Evolutionary conservation across 2,888 invertebrate species (phyloP), one percentile per base, ranked within the genome.

Genomic region (Pandemis heparana): DNA sequence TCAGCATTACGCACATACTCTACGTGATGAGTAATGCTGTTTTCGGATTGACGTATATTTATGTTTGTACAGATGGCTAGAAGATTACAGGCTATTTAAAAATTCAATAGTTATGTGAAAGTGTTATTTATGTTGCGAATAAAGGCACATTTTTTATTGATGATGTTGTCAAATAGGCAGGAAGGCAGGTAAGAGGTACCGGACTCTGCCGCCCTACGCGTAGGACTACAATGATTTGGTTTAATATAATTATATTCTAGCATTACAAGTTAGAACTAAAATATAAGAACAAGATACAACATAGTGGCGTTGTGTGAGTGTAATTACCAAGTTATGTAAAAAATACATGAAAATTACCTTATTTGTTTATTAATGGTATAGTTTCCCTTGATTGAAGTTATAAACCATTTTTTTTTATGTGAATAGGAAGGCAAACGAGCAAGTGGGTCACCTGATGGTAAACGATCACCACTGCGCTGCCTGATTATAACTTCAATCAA

Each of bases 31-130:
- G 84, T 88, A 88, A 90, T 87, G 59, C 67, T 75, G 70, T 74
- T 70, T 73, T 76, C 81, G 79, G 78, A 84, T 85, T 91, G 91
- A 92, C 91, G 92, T 90, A 85, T 85, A 77, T 83, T 81, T 81
- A 79, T 87, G 83, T 90, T 90, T 89, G 80, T 75, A 83, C 92
- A 92, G 89, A 81, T 91, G 91, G 76, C 75, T 79, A 78, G 70
- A 81, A 83, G 82, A 86, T 87, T 86, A 84, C 83, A 82, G 81
- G 87, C 87, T 87, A 88, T 89, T 89, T 86, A 86, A 85, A 83
- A 78, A 80, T 75, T 77, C 71, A 79, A 77, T 80, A 80, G 78
- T 79, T 75, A 78, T 59, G 81, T 81, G 81, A 83, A 74, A 74
- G 74, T 74, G 43, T 74, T 74, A 73, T 69, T 73, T 69, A 70